phyloP scores from a whole-genome alignment of 2,113 vertebrate species.

The Leucoraja erinaceus region DNA sequence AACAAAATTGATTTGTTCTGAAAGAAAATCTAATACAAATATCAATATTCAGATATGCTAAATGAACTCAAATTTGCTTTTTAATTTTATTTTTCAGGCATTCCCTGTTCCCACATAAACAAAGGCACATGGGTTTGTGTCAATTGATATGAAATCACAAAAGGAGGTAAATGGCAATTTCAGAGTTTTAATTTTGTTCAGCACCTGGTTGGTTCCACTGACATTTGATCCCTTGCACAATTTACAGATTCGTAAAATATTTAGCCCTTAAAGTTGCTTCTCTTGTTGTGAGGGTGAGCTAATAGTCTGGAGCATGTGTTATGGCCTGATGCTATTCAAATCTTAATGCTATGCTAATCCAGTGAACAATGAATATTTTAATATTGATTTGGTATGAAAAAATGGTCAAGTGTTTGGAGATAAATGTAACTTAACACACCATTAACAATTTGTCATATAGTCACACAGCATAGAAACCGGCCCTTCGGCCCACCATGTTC shows the following conservation, averaged over 20 bases:
- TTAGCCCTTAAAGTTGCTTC: neutral
- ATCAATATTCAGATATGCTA: neutral
- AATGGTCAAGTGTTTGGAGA: neutral
- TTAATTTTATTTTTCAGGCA: neutral
- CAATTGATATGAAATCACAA: neutral
- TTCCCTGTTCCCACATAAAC: neutral
- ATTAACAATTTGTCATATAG: neutral
- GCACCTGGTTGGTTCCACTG: neutral
- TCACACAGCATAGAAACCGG: no score
- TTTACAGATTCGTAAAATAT: neutral
- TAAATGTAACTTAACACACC: neutral
- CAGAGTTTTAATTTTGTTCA: neutral
- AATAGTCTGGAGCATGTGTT: neutral
- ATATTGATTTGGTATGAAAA: neutral
- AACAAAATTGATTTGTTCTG: neutral
- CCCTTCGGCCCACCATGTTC: no score
- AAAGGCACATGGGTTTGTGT: neutral
- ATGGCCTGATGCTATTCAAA: neutral
- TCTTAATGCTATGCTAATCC: neutral
- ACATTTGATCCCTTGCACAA: no score
- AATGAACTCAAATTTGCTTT: neutral
- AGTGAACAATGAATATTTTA: neutral
- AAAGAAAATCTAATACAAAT: neutral
- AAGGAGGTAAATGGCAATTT: neutral
- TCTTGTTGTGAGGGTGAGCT: neutral